A percentile compares a stretch with the other conserved stretches of the same genome.
phyloP scores from a whole-genome alignment of 2,113 vertebrate genomes.

The Thryonomys swinderianus region DNA sequence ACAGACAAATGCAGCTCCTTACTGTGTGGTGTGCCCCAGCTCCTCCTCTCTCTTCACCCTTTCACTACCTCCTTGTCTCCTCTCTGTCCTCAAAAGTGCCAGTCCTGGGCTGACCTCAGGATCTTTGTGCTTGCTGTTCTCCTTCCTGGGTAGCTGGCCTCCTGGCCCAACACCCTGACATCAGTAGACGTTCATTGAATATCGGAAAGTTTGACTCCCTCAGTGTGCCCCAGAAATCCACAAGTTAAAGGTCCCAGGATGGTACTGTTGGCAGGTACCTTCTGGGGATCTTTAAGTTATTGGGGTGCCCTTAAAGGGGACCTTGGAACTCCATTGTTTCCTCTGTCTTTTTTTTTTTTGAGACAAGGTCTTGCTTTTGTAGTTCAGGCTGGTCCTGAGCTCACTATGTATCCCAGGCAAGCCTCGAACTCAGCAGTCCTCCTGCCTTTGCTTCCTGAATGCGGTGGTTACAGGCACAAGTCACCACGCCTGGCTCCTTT shows the following conservation, averaged over 20 bases:
- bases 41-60: background rate
- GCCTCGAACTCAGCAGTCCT: too few species aligned
- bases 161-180: background rate
- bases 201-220: background rate
- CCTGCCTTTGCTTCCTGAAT: too few species aligned
- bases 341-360: background rate
- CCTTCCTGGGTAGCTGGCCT: background rate
- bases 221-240: background rate
- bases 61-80: background rate
- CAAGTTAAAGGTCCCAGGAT: background rate
- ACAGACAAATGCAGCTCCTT: background rate
- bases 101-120: background rate
- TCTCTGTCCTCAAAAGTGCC: background rate
- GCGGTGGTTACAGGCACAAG: too few species aligned
- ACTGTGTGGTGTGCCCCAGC: background rate
- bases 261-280: background rate
- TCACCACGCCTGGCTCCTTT: too few species aligned
- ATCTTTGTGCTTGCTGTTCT: background rate
- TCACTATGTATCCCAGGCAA: too few species aligned
- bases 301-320: background rate
- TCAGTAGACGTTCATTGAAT: background rate
- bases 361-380: too few species aligned
- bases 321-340: background rate
- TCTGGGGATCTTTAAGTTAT: background rate
- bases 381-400: too few species aligned